Base-by-base conservation (phyloP, 2,888 invertebrate genomes). In the Nowickia ferox region DNA sequence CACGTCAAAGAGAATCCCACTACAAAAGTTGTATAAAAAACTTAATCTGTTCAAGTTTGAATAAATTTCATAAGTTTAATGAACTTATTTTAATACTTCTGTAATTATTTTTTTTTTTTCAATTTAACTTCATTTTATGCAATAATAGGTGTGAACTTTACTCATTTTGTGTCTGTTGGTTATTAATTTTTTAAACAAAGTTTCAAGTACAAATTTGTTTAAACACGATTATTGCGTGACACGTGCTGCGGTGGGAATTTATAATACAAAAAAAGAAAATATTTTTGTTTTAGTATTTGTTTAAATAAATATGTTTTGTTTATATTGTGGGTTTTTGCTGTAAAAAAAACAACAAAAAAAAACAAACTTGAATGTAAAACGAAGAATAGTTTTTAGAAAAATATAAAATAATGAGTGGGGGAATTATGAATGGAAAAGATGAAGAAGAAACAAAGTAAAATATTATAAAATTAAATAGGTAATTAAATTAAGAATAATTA, bases 181-280 rank as follows among this genome's bases (percentile, higher is more conserved):
- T 65, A 51, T 38, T 74, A 4, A 59, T 11, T 57, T 11, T 4
- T 30, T 59, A 30, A 44, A 30, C 44, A 48, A 66, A 76, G 30
- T 76, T 69, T 69, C 69, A 78, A 69, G 61, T 69, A 44, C 59
- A 69, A 51, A 78, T 61, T 72, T 61, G 61, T 38, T 69, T 74
- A 69, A 79, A 82, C 85, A 79, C 51, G 79, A 71, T 46, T 79
- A 83, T 86, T 86, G 85, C 85, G 85, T 86, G 85, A 86, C 85
- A 86, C 85, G 85, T 86, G 85, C 82, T 83, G 13, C 53, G 75
- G 53, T 86, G 82, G 63, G 85, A 85, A 78, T 63, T 74, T 55
- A 13, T 61, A 44, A 22, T 13, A 59, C 59, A 69, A 46, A 59
- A 22, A 40, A 30, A 44, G 22, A 46, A 15, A 46, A n/a, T 10